Conservation (phyloP, 2,888 invertebrate genomes). For the Tenthredo scrophulariae region DNA sequence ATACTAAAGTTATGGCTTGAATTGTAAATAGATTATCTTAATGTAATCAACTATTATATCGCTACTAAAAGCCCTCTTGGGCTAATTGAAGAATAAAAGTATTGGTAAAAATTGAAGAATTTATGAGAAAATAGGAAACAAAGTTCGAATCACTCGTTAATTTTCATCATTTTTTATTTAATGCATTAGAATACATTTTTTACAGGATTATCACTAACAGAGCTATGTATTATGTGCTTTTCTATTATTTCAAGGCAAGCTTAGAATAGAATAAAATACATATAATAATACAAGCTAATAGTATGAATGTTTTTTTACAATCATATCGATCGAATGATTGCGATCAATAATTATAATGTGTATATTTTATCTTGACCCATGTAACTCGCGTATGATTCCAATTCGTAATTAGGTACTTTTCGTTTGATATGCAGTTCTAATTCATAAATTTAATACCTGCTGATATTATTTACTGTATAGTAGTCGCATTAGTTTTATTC, state of each 20-base stretch:
- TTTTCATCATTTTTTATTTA: neutral
- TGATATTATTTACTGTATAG: neutral
- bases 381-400: neutral
- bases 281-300: slow-evolving; percentile 16
- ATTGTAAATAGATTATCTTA: slow-evolving; percentile 49
- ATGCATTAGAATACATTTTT: neutral
- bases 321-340: neutral
- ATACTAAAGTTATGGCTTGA: slow-evolving; percentile 46
- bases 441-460: neutral
- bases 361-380: neutral
- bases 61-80: slow-evolving; percentile 36
- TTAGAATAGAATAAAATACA: neutral
- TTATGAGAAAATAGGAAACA: neutral
- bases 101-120: slow-evolving; percentile 29
- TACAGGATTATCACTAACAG: neutral
- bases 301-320: neutral
- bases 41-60: slow-evolving; percentile 45
- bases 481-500: neutral
- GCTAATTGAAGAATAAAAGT: slow-evolving; percentile 46
- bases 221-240: neutral
- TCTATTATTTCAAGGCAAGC: neutral
- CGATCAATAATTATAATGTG: neutral
- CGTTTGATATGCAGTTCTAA: neutral
- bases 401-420: neutral
- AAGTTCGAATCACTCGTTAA: neutral